Conservation (phyloP, 1,140 invertebrate genomes). For the Apis laboriosa region DNA sequence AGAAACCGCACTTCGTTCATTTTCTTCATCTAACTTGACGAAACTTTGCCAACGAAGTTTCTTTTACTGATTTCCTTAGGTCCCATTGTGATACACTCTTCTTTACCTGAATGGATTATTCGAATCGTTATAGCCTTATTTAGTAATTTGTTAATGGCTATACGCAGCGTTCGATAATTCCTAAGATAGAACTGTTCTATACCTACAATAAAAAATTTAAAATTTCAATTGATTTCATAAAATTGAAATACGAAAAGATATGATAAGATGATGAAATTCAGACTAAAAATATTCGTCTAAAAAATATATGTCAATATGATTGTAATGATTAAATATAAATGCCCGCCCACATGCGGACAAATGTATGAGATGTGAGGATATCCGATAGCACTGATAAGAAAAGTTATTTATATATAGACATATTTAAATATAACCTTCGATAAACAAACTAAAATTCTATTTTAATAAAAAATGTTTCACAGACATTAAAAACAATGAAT, state of each 20-base stretch:
- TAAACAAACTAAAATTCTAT: not conserved
- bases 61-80: conserved; percentile 41
- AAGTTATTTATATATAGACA: not conserved
- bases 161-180: not conserved
- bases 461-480: not conserved
- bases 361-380: not conserved
- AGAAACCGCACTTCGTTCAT: conserved; percentile 41
- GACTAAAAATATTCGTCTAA: not conserved
- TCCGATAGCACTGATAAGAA: not conserved
- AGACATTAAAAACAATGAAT: not conserved
- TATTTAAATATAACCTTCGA: not conserved
- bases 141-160: conserved; percentile 6
- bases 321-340: conserved; percentile 1
- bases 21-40: conserved; percentile 45
- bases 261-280: not conserved
- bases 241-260: too few species aligned
- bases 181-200: too few species aligned
- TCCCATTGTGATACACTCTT: conserved; percentile 38
- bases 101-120: conserved; percentile 20
- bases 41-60: conserved; percentile 49
- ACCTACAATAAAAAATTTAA: not conserved
- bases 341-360: not conserved
- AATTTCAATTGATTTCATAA: too few species aligned
- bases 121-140: conserved; percentile 30
- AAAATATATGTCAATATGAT: not conserved